Percentiles rank a stretch among this genome's conserved stretches.
These are phyloP conservation scores for Aphelinus certus DNA, from an alignment of 1,140 invertebrate species.

Conservation along the genomic window DNA sequence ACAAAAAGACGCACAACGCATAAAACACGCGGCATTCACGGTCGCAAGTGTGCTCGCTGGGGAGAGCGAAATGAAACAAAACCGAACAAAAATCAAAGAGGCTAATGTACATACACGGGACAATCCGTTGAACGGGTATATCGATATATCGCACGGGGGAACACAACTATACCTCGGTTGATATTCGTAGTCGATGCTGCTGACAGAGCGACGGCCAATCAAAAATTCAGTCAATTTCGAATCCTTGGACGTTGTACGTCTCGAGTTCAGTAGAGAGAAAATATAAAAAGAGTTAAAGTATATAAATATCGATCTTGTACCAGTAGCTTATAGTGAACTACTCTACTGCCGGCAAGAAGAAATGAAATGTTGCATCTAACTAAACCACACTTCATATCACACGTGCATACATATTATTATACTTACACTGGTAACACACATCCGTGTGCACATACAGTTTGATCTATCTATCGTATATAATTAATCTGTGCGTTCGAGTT, in stretches of 20 bases:
- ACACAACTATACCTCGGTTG: background rate
- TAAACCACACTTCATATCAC: slow-evolving; percentile 1
- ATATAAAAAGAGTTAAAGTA: background rate
- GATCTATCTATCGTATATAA: no score
- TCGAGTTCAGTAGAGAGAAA: slow-evolving; percentile 3
- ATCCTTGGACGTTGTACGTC: background rate
- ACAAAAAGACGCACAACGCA: slow-evolving; percentile 19
- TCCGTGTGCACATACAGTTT: no score
- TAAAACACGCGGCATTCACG: background rate
- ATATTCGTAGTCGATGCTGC: slow-evolving; percentile 5
- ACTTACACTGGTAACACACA: background rate
- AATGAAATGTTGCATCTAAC: slow-evolving; percentile 13
- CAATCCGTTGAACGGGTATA: slow-evolving; percentile 27
- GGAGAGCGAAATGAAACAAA: background rate
- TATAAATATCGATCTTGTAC: slow-evolving; percentile 21
- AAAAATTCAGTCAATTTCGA: slow-evolving; percentile 26
- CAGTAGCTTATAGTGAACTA: slow-evolving; percentile 27
- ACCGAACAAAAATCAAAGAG: background rate
- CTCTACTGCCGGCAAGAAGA: slow-evolving; percentile 23
- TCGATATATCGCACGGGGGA: background rate
- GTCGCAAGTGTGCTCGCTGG: background rate
- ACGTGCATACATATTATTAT: background rate
- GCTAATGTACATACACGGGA: background rate
- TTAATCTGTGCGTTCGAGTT: no score
- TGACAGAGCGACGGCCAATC: background rate